Evolutionary conservation across 2,113 vertebrate species (phyloP).

Genomic region (Dicaeum eximium): DNA sequence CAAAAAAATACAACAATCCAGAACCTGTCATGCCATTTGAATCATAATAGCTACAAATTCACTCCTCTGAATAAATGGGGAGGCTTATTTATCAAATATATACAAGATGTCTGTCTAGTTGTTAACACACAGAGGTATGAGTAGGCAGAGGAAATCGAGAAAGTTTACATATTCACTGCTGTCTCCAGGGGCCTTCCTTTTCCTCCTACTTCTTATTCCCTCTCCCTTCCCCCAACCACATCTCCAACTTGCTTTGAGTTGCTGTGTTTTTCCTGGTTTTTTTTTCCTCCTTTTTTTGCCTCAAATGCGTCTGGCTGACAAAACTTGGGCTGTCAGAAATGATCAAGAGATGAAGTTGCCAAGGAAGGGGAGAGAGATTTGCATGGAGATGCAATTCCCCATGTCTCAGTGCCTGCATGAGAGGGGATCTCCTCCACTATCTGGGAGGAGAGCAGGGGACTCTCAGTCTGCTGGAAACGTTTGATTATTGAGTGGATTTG

Average conservation of each 20-base stretch:
- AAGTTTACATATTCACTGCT: conserved; percentile 66
- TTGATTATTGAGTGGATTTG: fast-evolving
- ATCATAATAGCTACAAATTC: conserved; percentile 83
- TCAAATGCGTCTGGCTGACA: not conserved
- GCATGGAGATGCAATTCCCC: not conserved
- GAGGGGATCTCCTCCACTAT: not conserved
- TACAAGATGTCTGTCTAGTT: conserved; percentile 76
- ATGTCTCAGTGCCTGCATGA: not conserved
- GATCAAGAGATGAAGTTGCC: not conserved
- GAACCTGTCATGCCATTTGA: conserved; percentile 79
- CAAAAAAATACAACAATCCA: conserved; percentile 58
- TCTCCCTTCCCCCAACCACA: not conserved
- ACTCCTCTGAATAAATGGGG: conserved; percentile 78
- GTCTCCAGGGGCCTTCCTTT: conserved; percentile 46
- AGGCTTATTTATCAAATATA: conserved; percentile 81
- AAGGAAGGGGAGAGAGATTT: not conserved
- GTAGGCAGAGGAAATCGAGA: conserved; percentile 69
- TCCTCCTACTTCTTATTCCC: conserved; percentile 32
- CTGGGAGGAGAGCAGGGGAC: not conserved
- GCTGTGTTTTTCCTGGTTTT: not conserved
- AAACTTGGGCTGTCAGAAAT: conserved; percentile 16
- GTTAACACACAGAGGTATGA: conserved; percentile 70
- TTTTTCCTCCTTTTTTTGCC: not conserved
- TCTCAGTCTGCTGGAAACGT: not conserved
- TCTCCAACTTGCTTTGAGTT: conserved; percentile 18